Percentiles rank a stretch among this genome's conserved stretches.
These are phyloP conservation scores for Erebia ligea DNA, from an alignment of 2,888 invertebrate species.

Conservation along the genomic window DNA sequence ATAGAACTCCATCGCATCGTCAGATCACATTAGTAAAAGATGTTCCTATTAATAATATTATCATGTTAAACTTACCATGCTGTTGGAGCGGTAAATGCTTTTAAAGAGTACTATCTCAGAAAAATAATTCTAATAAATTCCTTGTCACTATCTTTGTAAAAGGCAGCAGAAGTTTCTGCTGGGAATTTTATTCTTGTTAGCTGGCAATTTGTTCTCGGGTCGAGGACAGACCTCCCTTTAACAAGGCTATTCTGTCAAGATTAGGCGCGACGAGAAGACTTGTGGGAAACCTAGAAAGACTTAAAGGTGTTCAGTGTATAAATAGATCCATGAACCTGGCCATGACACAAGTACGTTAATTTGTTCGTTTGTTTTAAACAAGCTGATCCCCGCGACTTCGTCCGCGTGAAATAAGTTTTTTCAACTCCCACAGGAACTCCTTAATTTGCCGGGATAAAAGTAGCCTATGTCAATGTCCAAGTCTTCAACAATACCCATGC, in stretches of 20 bases:
- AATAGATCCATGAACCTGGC: conserved; percentile 1
- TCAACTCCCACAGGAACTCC: too few relatives aligned
- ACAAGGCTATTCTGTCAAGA: conserved; percentile 49
- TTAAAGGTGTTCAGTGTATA: conserved; percentile 17
- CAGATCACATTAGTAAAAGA: background rate
- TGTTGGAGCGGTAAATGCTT: background rate
- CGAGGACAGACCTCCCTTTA: conserved; percentile 52
- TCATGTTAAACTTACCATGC: too few relatives aligned
- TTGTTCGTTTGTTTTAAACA: background rate
- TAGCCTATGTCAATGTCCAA: too few relatives aligned
- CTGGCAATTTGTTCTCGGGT: conserved; percentile 63
- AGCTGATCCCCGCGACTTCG: too few relatives aligned
- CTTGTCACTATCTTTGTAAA: conserved; percentile 10
- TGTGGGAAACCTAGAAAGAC: conserved; percentile 27
- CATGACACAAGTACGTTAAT: background rate
- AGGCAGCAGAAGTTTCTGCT: conserved; percentile 36
- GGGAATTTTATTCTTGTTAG: conserved; percentile 56
- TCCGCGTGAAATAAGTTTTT: too few relatives aligned
- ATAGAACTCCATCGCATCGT: background rate
- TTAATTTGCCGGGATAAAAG: too few relatives aligned
- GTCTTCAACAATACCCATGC: too few relatives aligned
- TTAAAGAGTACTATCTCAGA: background rate
- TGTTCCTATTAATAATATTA: background rate
- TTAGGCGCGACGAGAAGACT: conserved; percentile 29
- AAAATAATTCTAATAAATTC: conserved; percentile 2